phyloP scores from a whole-genome alignment of 2,888 invertebrate genomes.

The Megaustenia siamemsis region DNA sequence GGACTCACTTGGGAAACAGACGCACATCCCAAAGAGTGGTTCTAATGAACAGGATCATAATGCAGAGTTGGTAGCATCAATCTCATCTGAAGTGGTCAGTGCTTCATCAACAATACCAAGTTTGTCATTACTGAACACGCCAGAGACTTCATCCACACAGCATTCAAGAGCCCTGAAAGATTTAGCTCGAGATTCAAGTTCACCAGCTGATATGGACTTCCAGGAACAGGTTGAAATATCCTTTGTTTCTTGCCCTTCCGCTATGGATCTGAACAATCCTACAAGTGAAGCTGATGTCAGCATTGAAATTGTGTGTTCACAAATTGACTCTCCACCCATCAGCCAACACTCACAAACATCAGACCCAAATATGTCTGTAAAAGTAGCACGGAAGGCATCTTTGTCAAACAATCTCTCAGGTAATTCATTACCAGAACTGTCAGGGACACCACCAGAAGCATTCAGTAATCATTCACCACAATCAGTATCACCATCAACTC shows the following conservation, averaged over 20 bases:
- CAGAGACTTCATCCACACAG: not conserved
- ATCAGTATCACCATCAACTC: not conserved
- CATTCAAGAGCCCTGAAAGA: not conserved
- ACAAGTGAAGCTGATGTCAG: slow-evolving; percentile 13
- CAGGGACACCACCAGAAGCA: not conserved
- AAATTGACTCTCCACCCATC: not conserved
- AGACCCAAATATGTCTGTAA: too few relatives aligned
- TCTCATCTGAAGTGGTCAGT: not conserved
- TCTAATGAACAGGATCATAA: too few relatives aligned
- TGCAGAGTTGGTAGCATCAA: not conserved
- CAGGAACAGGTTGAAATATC: slow-evolving; percentile 40
- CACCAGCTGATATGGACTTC: slow-evolving; percentile 17
- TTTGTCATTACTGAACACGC: not conserved
- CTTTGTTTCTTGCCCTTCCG: slow-evolving; percentile 29
- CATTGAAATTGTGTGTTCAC: not conserved
- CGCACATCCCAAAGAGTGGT: not conserved
- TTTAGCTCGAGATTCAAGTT: not conserved
- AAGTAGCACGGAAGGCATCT: not conserved
- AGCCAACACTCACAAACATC: not conserved
- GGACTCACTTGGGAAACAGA: slow-evolving; percentile 5
- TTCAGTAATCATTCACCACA: not conserved
- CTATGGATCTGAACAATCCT: slow-evolving; percentile 20
- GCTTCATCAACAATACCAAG: not conserved
- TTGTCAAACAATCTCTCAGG: slow-evolving; percentile 1
- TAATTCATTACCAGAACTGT: not conserved